Evolutionary conservation across 2,797 vertebrate genomes (phyloP), one percentile per base, ranked within the genome.

Genomic region (Sebastes umbrosus): DNA sequence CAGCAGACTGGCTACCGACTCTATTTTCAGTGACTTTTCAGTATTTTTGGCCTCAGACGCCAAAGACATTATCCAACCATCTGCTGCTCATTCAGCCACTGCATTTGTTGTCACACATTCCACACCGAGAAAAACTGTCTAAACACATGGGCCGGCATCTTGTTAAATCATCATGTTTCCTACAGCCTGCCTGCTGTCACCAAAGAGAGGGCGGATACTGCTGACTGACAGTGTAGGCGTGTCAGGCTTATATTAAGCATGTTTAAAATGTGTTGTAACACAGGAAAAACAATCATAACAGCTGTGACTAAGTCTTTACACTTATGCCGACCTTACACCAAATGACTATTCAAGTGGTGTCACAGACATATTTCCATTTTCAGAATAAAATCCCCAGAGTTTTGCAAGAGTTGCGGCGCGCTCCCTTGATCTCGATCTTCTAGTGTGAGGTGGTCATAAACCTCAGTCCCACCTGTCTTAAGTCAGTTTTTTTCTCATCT

Each of bases 71-170:
- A 59, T 54, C 12, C 1, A 31, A 75, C 25, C 72, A 77, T 69
- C 39, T 84, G 75, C 50, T 81, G 55, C 69, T 76, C 65, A 10
- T 67, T 76, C 20, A 20, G 36, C 66, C 36, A 22, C 10, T 24
- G 43, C 55, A 72, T 73, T 72, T 69, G 75, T 59, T 27, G 63
- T 67, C 18, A 20, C 55, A 82, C 64, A 65, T 72, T 75, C 29
- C 77, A 25, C 22, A 59, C 22, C 22, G 13, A 29, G 55, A 67
- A 50, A 50, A 73, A 69, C n/a, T 3, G 58, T 25, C 36, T 22
- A 43, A 55, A 66, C 24, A 73, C 57, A 60, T 12, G 24, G 31
- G 16, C 14, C 34, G 1, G 5, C 32, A 52, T 8, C 50, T 10
- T 8, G 18, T 9, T 34, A 59, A 46, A 46, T 52, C 50, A 20